phyloP scores from a whole-genome alignment of 2,888 invertebrate genomes.

The Drosophila kambysellisi region DNA sequence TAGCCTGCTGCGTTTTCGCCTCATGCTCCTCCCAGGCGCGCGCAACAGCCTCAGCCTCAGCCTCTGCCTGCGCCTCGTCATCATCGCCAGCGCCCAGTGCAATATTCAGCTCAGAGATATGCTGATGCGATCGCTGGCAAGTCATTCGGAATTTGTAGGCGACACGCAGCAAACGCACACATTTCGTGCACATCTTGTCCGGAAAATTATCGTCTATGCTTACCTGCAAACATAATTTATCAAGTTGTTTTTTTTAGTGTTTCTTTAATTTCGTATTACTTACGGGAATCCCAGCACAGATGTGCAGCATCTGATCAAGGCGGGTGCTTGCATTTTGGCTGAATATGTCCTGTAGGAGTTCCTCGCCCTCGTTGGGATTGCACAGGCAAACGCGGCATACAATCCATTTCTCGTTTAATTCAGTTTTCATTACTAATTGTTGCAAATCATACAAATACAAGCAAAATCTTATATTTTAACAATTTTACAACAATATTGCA shows the following conservation, averaged over 20 bases:
- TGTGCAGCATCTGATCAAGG: constrained; percentile 81
- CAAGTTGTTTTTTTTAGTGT: not conserved
- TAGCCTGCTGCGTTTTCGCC: constrained; percentile 23
- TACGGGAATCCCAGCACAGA: constrained; percentile 83
- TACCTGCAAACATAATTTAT: constrained; percentile 54
- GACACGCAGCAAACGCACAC: constrained; percentile 71
- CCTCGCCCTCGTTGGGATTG: constrained; percentile 62
- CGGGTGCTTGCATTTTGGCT: constrained; percentile 75
- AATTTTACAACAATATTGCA: constrained; percentile 39
- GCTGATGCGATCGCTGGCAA: constrained; percentile 81
- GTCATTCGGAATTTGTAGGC: constrained; percentile 79
- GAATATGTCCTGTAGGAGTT: constrained; percentile 77
- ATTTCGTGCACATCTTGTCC: constrained; percentile 81
- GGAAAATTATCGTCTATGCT: constrained; percentile 80
- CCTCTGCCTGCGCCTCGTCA: constrained; percentile 40
- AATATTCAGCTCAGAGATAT: constrained; percentile 60
- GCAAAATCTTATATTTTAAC: constrained; percentile 14
- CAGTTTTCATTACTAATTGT: constrained; percentile 71
- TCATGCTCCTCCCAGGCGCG: constrained; percentile 58
- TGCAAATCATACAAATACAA: constrained; percentile 25
- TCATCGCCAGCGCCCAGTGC: constrained; percentile 11
- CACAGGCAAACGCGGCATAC: constrained; percentile 80
- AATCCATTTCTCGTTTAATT: constrained; percentile 75
- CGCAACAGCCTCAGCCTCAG: constrained; percentile 44
- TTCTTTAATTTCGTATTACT: constrained; percentile 32